Conservation (phyloP, 2,888 invertebrate genomes). For the Leptinotarsa haldemani region DNA sequence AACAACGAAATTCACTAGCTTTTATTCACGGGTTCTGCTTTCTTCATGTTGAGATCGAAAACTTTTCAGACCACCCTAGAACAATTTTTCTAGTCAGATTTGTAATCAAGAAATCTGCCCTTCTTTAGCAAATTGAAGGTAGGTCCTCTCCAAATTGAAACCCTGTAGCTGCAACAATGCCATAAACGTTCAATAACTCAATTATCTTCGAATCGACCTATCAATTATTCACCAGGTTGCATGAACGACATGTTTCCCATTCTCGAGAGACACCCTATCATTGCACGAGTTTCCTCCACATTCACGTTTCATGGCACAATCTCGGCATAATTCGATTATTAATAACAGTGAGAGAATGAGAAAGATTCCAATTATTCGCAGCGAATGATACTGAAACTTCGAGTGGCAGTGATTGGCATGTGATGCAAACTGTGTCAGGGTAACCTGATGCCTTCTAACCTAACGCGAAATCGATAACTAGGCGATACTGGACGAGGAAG, state of each 20-base stretch:
- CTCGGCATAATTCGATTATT: constrained; percentile 9
- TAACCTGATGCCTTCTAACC: constrained; percentile 4
- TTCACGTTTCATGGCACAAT: constrained; percentile 6
- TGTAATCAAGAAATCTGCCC: too few species aligned
- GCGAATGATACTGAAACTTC: constrained; percentile 4
- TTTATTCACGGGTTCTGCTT: too few species aligned
- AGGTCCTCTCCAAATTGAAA: too few species aligned
- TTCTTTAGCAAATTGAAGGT: too few species aligned
- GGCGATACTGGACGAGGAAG: neutral
- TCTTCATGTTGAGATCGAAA: too few species aligned
- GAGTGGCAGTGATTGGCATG: constrained; percentile 13
- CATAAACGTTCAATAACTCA: constrained; percentile 3
- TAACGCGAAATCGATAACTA: neutral
- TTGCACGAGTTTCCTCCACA: constrained; percentile 1
- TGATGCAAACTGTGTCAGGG: constrained; percentile 7
- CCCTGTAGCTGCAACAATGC: neutral
- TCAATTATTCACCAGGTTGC: constrained; percentile 8
- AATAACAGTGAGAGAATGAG: constrained; percentile 3
- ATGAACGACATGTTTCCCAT: constrained; percentile 2
- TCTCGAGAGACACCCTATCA: constrained; percentile 2
- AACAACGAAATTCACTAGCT: too few species aligned
- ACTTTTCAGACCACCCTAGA: too few species aligned
- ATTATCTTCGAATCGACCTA: neutral
- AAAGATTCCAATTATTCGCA: constrained; percentile 13
- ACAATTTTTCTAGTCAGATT: too few species aligned